A percentile compares a stretch with the other conserved stretches of the same genome.
These are phyloP conservation scores for Araneus ventricosus DNA, from an alignment of 1,140 invertebrate genomes.

Conservation along the genomic window DNA sequence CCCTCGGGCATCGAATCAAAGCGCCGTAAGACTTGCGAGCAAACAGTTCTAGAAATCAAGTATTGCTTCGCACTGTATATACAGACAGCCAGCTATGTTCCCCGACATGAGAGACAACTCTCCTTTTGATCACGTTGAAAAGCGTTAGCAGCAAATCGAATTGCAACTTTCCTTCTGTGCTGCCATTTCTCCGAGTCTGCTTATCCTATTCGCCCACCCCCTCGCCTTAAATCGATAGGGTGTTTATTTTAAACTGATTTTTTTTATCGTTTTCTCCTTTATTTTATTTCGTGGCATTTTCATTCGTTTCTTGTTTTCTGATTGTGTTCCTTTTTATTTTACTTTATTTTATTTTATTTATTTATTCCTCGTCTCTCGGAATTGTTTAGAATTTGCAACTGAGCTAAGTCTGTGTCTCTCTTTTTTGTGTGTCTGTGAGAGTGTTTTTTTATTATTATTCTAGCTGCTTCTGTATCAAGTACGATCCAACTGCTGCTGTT, in stretches of 20 bases:
- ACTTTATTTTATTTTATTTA: neutral
- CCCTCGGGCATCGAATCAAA: constrained; percentile 24
- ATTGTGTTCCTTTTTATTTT: neutral
- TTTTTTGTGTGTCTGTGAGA: neutral
- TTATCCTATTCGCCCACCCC: neutral
- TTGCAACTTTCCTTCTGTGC: constrained; percentile 25
- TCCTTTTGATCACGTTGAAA: constrained; percentile 32
- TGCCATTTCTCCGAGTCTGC: neutral
- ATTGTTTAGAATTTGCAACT: constrained; percentile 40
- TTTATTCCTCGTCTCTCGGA: neutral
- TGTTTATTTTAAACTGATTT: constrained; percentile 38
- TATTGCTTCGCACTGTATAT: neutral
- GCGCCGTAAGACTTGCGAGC: constrained; percentile 1
- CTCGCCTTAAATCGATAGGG: constrained; percentile 21
- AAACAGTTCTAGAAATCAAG: constrained; percentile 26
- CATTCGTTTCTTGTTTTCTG: constrained; percentile 33
- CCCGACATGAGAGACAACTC: neutral
- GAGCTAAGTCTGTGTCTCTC: constrained; percentile 7
- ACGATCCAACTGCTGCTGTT: neutral
- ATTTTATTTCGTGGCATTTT: constrained; percentile 34
- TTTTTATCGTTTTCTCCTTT: constrained; percentile 2
- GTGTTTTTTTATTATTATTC: too few species aligned
- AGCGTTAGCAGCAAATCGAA: constrained; percentile 29
- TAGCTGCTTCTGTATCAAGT: neutral
- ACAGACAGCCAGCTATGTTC: neutral